A percentile compares a stretch with the other conserved stretches of the same genome.
Conservation (phyloP, 2,888 invertebrate species). For the Acleris cristana region DNA sequence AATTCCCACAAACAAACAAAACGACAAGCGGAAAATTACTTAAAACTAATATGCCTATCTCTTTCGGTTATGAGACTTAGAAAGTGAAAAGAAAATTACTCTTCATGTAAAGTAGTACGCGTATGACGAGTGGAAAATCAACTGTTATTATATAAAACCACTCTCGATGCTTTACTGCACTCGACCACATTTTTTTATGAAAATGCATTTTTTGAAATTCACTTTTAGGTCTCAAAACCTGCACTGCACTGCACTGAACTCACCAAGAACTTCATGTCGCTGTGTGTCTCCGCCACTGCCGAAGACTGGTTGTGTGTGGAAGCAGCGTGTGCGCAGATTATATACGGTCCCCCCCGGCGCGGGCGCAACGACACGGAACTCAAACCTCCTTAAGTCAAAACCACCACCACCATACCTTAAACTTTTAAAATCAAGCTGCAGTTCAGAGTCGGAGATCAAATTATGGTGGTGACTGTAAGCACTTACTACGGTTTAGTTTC, state of each 20-base stretch:
- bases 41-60: constrained; percentile 18
- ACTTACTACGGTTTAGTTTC: too few species aligned
- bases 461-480: too few species aligned
- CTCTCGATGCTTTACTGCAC: not conserved
- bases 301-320: constrained; percentile 80
- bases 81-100: constrained; percentile 61
- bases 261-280: constrained; percentile 82
- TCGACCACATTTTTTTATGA: not conserved
- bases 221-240: constrained; percentile 31
- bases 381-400: too few species aligned
- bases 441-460: too few species aligned
- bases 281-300: constrained; percentile 74
- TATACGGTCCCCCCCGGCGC: constrained; percentile 79
- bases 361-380: constrained; percentile 31
- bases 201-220: constrained; percentile 7
- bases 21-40: not conserved
- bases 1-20: not conserved
- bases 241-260: constrained; percentile 58
- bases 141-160: constrained; percentile 9
- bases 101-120: constrained; percentile 29
- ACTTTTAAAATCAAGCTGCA: too few species aligned
- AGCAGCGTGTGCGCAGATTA: constrained; percentile 57
- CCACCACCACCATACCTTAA: too few species aligned
- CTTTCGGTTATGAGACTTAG: constrained; percentile 37
- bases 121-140: constrained; percentile 6